Conservation (phyloP, 2,888 invertebrate genomes). For the Athripsodes cinereus region DNA sequence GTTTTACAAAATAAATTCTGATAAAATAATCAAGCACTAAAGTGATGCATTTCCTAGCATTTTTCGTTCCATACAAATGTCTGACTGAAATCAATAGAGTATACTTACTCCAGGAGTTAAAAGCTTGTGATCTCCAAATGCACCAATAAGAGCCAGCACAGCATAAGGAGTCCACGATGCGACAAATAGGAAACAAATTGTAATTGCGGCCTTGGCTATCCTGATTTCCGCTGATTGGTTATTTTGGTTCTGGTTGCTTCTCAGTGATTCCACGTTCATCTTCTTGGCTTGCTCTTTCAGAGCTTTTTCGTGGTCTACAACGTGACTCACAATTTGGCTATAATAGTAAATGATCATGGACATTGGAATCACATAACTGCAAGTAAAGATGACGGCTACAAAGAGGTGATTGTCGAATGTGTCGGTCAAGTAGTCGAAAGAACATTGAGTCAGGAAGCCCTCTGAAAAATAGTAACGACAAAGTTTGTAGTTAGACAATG, state of each 20-base stretch:
- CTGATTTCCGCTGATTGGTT: slow-evolving; percentile 72
- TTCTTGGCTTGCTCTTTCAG: slow-evolving; percentile 71
- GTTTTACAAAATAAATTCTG: no score
- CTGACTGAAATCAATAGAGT: no score
- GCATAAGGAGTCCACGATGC: slow-evolving; percentile 91
- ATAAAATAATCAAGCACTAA: no score
- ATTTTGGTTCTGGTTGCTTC: slow-evolving; percentile 59
- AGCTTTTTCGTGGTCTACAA: slow-evolving; percentile 80
- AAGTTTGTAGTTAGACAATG: no score
- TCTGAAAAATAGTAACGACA: slow-evolving; percentile 57
- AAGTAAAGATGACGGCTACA: slow-evolving; percentile 68
- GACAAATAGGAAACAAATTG: slow-evolving; percentile 78
- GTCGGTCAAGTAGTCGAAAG: slow-evolving; percentile 76
- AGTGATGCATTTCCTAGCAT: no score
- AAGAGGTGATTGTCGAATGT: slow-evolving; percentile 74
- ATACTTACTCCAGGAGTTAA: slow-evolving; percentile 64
- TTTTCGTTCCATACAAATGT: no score
- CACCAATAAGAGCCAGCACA: slow-evolving; percentile 71
- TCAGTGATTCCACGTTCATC: slow-evolving; percentile 82
- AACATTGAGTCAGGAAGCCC: slow-evolving; percentile 83
- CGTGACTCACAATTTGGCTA: slow-evolving; percentile 80
- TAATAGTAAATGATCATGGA: slow-evolving; percentile 74
- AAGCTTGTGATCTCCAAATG: slow-evolving; percentile 69
- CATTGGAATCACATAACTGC: slow-evolving; percentile 75
- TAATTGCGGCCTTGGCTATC: slow-evolving; percentile 84